Evolutionary conservation across 2,113 vertebrate species (phyloP), one percentile per base, ranked within the genome.

Genomic region (Rhinoderma darwinii): DNA sequence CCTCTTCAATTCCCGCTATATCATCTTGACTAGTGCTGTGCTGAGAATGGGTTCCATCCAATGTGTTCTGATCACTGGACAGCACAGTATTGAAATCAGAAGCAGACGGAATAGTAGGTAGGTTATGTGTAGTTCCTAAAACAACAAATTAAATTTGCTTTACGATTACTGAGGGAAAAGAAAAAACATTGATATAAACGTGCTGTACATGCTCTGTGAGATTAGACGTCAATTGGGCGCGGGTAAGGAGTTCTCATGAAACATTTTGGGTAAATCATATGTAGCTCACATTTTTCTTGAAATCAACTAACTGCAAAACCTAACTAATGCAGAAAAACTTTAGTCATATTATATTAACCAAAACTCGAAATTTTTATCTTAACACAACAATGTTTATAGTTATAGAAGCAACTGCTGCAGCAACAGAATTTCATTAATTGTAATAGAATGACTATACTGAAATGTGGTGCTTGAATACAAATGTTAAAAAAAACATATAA

Each of bases 11-110:
- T 51, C 97, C 96, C 1, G 93, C 96, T 50, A 99, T 95, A 83
- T 98, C 97, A 27, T 99, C 98, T 92, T 99, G 97, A 88, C 98
- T 99, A 41, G 96, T 97, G 94, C 98, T 99, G 89, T 96, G 97
- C 92, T 99, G 98, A 0, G 98, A 99, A 77, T 97, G 97, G 0
- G 97, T 98, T 61, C 97, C 97, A 43, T 99, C 98, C 92, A 99
- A 91, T 0, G 98, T 99, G 90, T 99, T 99, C 92, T 99, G 98
- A 91, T 99, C 98, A 50, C 98, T 99, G 30, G 97, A 99, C 68
- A 99, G 90, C 79, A 98, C 96, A 0, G 97, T 97, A 92, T 99
- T 99, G 92, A 99, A 98, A 92, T 99, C 98, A 17, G 98, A 98
- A 3, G 97, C 97, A 8, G 98, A 99, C 0, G 97, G 97, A 89